These are phyloP conservation scores for Calonectris borealis DNA, from an alignment of 2,113 vertebrate species.

Conservation along the genomic window DNA sequence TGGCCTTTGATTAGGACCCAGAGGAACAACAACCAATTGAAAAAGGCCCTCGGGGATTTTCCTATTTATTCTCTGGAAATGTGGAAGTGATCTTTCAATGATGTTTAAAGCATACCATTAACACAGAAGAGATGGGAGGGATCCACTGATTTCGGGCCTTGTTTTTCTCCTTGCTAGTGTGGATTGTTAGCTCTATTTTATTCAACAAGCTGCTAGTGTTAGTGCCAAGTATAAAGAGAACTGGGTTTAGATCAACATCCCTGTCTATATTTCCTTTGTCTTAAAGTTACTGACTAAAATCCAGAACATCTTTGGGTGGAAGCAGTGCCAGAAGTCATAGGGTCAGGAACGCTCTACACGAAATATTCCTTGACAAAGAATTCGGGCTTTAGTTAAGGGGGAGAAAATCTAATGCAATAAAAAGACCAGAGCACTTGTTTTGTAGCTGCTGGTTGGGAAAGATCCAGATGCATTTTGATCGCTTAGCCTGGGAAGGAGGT, in stretches of 20 bases:
- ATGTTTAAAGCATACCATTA: background rate
- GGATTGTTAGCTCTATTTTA: background rate
- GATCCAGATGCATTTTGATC: background rate
- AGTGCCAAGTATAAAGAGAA: background rate
- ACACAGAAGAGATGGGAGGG: background rate
- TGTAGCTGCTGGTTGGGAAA: background rate
- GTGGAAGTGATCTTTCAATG: background rate
- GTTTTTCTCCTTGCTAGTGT: background rate
- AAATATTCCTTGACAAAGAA: background rate
- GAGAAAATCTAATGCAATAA: background rate
- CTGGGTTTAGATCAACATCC: background rate
- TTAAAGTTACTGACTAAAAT: slow-evolving; percentile 18
- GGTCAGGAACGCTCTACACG: background rate
- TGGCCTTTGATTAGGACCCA: background rate
- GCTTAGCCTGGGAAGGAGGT: background rate
- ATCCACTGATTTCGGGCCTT: background rate
- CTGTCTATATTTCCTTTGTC: slow-evolving; percentile 17
- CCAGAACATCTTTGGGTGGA: background rate
- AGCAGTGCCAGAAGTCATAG: background rate
- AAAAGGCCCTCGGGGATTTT: background rate
- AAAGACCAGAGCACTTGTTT: background rate
- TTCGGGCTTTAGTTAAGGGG: background rate
- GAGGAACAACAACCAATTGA: background rate
- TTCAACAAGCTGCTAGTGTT: slow-evolving; percentile 5
- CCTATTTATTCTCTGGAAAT: background rate